These are phyloP conservation scores for Eleutherodactylus coqui DNA, from an alignment of 2,797 vertebrate genomes.

Conservation along the genomic window DNA sequence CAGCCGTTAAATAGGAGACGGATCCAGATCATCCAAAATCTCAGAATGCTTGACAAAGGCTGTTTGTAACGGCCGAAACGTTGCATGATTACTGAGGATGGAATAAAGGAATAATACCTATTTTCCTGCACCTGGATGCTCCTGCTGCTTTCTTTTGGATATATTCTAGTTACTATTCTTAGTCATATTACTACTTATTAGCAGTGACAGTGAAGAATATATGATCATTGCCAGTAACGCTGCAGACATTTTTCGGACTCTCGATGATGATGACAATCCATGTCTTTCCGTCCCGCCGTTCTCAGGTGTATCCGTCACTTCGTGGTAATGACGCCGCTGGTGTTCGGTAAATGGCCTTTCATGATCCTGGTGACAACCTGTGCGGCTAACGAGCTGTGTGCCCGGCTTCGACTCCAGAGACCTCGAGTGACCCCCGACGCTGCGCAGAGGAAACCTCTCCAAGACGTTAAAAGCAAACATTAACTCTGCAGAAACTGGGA, in stretches of 20 bases:
- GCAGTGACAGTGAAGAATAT: no score
- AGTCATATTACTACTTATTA: no score
- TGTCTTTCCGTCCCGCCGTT: neutral
- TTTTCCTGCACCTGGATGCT: no score
- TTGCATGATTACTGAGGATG: no score
- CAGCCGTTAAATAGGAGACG: no score
- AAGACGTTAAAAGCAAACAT: neutral
- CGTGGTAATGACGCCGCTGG: neutral
- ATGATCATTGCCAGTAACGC: no score
- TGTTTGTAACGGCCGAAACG: no score
- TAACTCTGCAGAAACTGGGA: neutral
- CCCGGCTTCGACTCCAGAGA: neutral
- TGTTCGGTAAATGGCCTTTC: neutral
- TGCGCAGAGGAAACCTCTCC: neutral
- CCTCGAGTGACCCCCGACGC: neutral
- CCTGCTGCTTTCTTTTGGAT: no score
- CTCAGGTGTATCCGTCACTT: neutral
- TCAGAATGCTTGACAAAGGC: no score
- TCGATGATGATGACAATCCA: neutral
- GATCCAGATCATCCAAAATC: no score
- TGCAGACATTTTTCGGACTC: neutral
- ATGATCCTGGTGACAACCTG: neutral
- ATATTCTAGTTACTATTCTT: no score
- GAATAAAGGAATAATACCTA: no score
- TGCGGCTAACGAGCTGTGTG: neutral